Percentiles rank a stretch among this genome's conserved stretches.
Conservation (phyloP, 2,888 invertebrate genomes). For the Poecilobothrus nobilitatus region DNA sequence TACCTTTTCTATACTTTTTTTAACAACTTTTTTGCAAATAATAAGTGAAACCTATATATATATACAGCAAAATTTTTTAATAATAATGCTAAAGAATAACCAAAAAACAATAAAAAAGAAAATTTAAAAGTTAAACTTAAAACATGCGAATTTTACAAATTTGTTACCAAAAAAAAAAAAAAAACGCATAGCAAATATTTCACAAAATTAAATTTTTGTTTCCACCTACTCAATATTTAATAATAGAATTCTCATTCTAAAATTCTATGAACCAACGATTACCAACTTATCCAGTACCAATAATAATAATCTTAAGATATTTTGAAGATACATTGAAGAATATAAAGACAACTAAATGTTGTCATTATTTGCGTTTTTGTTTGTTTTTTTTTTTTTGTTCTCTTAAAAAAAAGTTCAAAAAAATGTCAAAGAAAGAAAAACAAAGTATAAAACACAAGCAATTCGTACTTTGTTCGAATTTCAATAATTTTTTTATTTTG, state of each 20-base stretch:
- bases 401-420: neutral
- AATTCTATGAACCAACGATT: too few species aligned
- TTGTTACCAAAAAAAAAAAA: neutral
- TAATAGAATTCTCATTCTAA: neutral
- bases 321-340: too few species aligned
- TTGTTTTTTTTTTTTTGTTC: too few species aligned
- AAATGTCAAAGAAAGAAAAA: neutral
- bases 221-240: neutral
- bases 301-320: neutral
- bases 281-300: neutral
- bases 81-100: neutral
- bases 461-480: neutral
- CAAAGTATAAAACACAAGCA: neutral
- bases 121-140: neutral
- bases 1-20: too few species aligned
- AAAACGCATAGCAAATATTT: neutral
- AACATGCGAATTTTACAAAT: neutral
- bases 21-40: too few species aligned
- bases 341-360: neutral
- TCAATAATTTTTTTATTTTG: neutral
- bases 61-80: neutral
- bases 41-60: neutral
- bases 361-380: neutral
- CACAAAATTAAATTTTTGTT: neutral
- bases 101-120: neutral